These are phyloP conservation scores for Gopherus flavomarginatus DNA, from an alignment of 2,113 vertebrate genomes.

Conservation along the genomic window DNA sequence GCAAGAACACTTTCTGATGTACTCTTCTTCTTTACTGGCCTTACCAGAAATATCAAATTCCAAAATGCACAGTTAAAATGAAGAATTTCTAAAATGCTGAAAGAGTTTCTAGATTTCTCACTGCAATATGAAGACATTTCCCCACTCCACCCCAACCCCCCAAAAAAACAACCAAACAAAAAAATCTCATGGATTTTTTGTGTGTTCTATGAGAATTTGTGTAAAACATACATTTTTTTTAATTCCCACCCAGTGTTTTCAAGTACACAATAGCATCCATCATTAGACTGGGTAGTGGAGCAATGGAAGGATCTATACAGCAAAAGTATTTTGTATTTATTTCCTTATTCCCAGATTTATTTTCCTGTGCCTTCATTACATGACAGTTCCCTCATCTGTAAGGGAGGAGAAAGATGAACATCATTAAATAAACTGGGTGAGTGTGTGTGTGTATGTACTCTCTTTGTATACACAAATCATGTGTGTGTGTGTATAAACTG, in stretches of 20 bases:
- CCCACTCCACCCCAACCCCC: too few relatives aligned
- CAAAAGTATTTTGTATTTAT: not conserved
- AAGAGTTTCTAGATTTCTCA: not conserved
- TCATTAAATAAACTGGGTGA: not conserved
- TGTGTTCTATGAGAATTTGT: not conserved
- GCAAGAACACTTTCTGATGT: not conserved
- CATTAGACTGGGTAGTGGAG: not conserved
- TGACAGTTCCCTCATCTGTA: not conserved
- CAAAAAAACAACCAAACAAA: not conserved
- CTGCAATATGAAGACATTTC: not conserved
- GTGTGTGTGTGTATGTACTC: rapidly evolving
- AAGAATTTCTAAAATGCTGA: not conserved
- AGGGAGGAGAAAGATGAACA: not conserved
- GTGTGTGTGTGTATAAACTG: not conserved
- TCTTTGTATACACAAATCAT: not conserved
- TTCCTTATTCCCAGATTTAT: not conserved
- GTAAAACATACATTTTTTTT: not conserved
- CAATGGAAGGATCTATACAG: not conserved
- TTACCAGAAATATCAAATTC: not conserved
- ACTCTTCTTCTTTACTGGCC: not conserved
- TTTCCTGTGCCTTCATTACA: not conserved
- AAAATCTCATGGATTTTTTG: not conserved
- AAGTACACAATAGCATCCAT: not conserved
- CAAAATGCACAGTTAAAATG: not conserved
- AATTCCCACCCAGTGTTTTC: not conserved